Conservation (phyloP, 2,888 invertebrate genomes). For the Iselma pallidipennis region DNA sequence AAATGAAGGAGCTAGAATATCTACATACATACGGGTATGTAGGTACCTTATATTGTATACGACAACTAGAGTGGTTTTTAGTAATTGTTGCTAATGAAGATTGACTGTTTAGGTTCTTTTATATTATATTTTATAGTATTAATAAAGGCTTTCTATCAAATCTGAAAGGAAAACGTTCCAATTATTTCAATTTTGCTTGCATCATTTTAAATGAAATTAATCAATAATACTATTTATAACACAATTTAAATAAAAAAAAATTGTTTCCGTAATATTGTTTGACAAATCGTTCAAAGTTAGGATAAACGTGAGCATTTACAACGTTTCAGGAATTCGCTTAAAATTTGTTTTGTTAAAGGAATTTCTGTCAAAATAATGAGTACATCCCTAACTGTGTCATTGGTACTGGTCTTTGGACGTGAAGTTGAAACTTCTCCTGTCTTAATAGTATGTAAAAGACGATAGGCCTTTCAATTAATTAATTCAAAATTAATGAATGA, state of each 20-base stretch:
- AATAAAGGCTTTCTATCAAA: too few species aligned
- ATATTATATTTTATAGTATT: too few species aligned
- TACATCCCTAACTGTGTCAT: conserved; percentile 25
- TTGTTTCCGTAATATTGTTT: not conserved
- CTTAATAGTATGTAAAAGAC: conserved; percentile 22
- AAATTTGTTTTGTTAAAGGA: conserved; percentile 13
- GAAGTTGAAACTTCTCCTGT: conserved; percentile 21
- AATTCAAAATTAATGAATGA: not conserved
- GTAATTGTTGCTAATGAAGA: too few species aligned
- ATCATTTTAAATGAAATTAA: not conserved
- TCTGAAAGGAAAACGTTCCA: too few species aligned
- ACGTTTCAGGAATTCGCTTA: conserved; percentile 4
- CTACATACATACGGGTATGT: too few species aligned
- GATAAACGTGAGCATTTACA: not conserved
- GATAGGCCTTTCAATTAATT: conserved; percentile 11
- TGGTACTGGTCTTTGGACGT: conserved; percentile 11
- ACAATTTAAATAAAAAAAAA: not conserved
- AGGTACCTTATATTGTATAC: too few species aligned
- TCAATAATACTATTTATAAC: not conserved
- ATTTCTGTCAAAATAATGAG: conserved; percentile 26
- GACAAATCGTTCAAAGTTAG: not conserved
- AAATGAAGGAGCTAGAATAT: too few species aligned
- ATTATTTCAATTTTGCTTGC: too few species aligned
- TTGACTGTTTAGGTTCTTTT: too few species aligned
- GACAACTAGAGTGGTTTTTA: too few species aligned